Conservation (phyloP, 2,888 invertebrate species). For the Mesopsocus fuscifrons region DNA sequence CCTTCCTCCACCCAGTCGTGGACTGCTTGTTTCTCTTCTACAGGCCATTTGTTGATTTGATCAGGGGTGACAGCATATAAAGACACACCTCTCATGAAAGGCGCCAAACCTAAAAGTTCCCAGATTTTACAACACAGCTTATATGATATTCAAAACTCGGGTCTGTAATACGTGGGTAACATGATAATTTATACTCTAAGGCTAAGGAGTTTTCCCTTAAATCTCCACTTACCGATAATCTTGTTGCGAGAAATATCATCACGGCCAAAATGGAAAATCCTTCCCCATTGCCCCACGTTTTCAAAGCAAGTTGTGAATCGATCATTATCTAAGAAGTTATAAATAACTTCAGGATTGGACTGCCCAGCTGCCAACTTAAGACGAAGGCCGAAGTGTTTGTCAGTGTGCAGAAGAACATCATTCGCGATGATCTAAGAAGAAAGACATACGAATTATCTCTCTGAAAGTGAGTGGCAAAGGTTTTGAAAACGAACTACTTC, state of each 20-base stretch:
- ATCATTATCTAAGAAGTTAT: constrained; percentile 35
- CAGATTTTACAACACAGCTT: too few relatives aligned
- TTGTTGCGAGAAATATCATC: constrained; percentile 35
- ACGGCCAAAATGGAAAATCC: constrained; percentile 39
- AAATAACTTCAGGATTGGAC: constrained; percentile 29
- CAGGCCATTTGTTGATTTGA: constrained; percentile 29
- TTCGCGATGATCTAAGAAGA: background rate
- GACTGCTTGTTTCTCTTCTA: constrained; percentile 29
- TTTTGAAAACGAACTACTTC: background rate
- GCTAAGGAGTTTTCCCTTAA: too few relatives aligned
- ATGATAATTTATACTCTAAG: too few relatives aligned
- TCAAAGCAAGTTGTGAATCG: too few relatives aligned
- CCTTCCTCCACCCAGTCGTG: constrained; percentile 29
- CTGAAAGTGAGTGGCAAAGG: background rate
- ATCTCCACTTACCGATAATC: constrained; percentile 24
- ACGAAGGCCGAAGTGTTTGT: constrained; percentile 13
- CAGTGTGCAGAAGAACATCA: constrained; percentile 10
- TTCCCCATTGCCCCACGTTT: too few relatives aligned
- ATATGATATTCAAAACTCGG: background rate
- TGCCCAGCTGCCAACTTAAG: constrained; percentile 14
- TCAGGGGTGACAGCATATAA: constrained; percentile 39
- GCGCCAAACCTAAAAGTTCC: constrained; percentile 33
- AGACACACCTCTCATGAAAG: constrained; percentile 35
- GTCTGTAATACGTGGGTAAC: too few relatives aligned
- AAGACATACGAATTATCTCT: background rate